Evolutionary conservation across 2,797 vertebrate genomes (phyloP).

Genomic region (Geotrypetes seraphini): DNA sequence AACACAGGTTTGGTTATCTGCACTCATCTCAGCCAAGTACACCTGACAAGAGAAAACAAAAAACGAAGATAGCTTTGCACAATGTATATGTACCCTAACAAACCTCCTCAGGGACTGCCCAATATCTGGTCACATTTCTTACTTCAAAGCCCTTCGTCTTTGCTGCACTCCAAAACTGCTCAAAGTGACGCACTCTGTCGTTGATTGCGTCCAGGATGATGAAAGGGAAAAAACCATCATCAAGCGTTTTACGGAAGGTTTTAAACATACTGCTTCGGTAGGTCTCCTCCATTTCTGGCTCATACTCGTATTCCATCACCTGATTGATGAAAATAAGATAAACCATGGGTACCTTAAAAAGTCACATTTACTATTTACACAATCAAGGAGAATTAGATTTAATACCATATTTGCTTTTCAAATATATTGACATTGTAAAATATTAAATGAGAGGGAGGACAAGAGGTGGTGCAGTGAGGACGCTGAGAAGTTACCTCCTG

Average conservation of each 20-base stretch:
- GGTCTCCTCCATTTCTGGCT: constrained; percentile 94
- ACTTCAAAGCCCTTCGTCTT: constrained; percentile 99
- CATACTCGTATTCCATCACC: constrained; percentile 93
- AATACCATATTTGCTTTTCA: too few relatives aligned
- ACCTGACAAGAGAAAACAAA: constrained; percentile 57
- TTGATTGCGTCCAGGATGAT: constrained; percentile 96
- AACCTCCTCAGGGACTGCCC: too few relatives aligned
- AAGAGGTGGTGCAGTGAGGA: too few relatives aligned
- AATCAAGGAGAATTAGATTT: too few relatives aligned
- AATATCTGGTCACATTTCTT: too few relatives aligned
- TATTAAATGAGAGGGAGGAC: too few relatives aligned
- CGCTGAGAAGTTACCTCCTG: too few relatives aligned
- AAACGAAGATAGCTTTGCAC: constrained; percentile 10
- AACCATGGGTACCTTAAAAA: too few relatives aligned
- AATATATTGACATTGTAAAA: too few relatives aligned
- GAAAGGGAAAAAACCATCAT: constrained; percentile 96
- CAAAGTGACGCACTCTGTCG: constrained; percentile 88
- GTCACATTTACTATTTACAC: too few relatives aligned
- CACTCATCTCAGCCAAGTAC: constrained; percentile 91
- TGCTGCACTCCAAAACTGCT: constrained; percentile 96
- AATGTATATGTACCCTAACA: too few relatives aligned
- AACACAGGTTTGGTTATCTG: constrained; percentile 84
- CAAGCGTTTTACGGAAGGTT: constrained; percentile 95
- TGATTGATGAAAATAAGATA: too few relatives aligned
- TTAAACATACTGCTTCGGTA: constrained; percentile 96